Percentiles rank a stretch among this genome's conserved stretches.
phyloP scores from a whole-genome alignment of 1,140 invertebrate species.

The Megalopta genalis region DNA sequence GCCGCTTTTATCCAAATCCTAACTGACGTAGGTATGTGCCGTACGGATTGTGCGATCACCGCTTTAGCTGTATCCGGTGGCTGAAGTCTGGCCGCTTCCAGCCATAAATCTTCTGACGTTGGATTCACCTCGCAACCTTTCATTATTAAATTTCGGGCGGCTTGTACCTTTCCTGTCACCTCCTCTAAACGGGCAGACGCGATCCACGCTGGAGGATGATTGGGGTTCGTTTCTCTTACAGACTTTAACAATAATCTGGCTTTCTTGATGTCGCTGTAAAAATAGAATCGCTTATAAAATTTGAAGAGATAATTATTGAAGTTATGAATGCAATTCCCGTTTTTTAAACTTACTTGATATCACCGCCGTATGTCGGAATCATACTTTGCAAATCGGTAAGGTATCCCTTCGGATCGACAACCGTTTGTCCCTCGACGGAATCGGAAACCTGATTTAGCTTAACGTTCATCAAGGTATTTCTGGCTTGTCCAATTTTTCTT shows the following conservation, averaged over 20 bases:
- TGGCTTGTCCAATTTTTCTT: conserved; percentile 98
- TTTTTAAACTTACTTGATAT: conserved; percentile 88
- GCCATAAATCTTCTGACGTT: conserved; percentile 98
- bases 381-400: conserved; percentile 99
- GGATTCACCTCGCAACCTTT: conserved; percentile 97
- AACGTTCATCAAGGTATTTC: conserved; percentile 99
- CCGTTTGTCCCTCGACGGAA: conserved; percentile 99
- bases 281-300: conserved; percentile 30
- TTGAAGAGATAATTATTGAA: not conserved
- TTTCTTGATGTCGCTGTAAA: conserved; percentile 95
- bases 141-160: conserved; percentile 98
- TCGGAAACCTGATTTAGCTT: conserved; percentile 99
- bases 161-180: conserved; percentile 99
- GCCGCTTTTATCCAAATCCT: conserved; percentile 99
- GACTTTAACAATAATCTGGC: conserved; percentile 97
- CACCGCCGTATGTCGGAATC: conserved; percentile 98
- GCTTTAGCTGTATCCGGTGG: conserved; percentile 96
- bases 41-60: conserved; percentile 93
- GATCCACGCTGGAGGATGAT: conserved; percentile 99
- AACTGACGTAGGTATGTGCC: conserved; percentile 94
- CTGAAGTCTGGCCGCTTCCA: conserved; percentile 97
- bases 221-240: conserved; percentile 98
- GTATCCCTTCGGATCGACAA: conserved; percentile 99
- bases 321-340: not conserved
- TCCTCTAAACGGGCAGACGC: conserved; percentile 99